Evolutionary conservation across 2,113 vertebrate species (phyloP).

Genomic region (Eulemur rufifrons): DNA sequence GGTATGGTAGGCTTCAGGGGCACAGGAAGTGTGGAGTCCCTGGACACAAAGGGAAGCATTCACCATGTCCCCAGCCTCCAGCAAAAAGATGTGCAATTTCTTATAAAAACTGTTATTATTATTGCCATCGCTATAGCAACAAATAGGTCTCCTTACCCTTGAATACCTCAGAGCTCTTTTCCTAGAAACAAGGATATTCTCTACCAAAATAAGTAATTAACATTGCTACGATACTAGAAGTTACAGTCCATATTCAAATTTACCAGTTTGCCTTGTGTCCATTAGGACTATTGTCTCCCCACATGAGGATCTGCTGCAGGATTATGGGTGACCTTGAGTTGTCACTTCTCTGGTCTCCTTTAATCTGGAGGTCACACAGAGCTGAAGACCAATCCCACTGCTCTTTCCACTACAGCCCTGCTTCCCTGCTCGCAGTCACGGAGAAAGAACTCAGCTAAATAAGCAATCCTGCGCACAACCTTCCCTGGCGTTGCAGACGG

Average conservation of each 20-base stretch:
- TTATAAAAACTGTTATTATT: background rate
- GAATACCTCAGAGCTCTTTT: background rate
- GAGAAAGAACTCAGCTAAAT: background rate
- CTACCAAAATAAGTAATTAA: background rate
- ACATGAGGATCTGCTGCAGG: background rate
- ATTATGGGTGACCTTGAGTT: background rate
- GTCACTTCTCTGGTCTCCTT: background rate
- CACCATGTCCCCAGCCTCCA: background rate
- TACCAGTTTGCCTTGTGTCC: background rate
- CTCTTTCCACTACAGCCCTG: background rate
- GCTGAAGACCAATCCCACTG: background rate
- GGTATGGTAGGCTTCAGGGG: background rate
- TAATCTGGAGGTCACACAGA: background rate
- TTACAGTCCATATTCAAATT: background rate
- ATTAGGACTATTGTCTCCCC: accelerated
- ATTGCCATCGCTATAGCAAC: background rate
- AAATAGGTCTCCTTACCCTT: background rate
- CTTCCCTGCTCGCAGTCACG: background rate
- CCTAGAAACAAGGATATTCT: background rate
- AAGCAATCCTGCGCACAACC: background rate
- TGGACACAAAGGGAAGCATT: background rate
- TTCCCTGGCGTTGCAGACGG: background rate
- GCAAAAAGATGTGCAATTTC: background rate
- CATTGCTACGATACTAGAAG: background rate
- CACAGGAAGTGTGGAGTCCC: no score